Conservation (phyloP, 2,888 invertebrate genomes). For the Osmoderma eremita region DNA sequence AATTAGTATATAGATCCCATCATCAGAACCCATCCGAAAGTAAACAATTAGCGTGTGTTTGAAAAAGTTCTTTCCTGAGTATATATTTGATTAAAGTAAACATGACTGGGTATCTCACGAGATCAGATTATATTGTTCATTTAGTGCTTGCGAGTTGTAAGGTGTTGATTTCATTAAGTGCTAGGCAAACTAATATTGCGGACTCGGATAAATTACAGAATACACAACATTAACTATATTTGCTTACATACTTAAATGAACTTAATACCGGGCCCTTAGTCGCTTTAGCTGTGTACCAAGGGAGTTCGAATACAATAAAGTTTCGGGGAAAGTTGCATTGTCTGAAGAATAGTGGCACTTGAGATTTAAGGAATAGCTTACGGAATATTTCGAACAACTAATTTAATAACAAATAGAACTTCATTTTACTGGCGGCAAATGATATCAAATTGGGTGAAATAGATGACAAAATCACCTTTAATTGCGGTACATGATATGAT, state of each 20-base stretch:
- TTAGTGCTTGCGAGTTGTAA: slow-evolving; percentile 56
- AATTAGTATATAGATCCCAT: slow-evolving; percentile 24
- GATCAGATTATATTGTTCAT: slow-evolving; percentile 55
- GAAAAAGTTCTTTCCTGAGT: slow-evolving; percentile 29
- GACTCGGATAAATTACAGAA: slow-evolving; percentile 59
- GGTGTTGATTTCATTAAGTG: slow-evolving; percentile 62
- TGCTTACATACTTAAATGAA: slow-evolving; percentile 55
- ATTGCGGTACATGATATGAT: no score
- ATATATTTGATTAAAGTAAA: slow-evolving; percentile 41
- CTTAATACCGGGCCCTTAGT: slow-evolving; percentile 35
- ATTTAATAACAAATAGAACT: no score
- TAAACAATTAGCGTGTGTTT: slow-evolving; percentile 32
- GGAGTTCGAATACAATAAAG: slow-evolving; percentile 5
- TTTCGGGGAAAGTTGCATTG: background rate
- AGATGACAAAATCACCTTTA: no score
- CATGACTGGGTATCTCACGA: slow-evolving; percentile 31
- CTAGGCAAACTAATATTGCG: slow-evolving; percentile 60
- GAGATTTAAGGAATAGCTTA: no score
- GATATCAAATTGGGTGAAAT: no score
- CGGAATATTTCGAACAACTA: no score
- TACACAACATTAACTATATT: slow-evolving; percentile 61
- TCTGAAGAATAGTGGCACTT: background rate
- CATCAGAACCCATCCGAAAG: slow-evolving; percentile 9
- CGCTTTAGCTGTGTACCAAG: background rate
- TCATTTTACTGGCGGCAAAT: no score